Base-by-base conservation (phyloP, 2,888 invertebrate genomes). In the Andricus curvator region DNA sequence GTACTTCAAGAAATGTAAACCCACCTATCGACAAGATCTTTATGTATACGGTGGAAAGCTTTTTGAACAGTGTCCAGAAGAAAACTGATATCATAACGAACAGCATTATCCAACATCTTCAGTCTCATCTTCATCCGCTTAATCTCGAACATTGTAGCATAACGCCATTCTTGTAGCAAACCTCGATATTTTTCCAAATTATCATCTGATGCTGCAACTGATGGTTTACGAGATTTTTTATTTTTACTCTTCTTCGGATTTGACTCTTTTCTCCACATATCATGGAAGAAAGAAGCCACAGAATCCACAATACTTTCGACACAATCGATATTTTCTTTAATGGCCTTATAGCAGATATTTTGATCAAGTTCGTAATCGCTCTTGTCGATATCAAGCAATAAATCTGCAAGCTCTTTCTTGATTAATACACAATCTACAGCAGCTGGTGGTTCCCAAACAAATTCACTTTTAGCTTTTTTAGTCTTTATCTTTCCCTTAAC, bases 111-210 rank as follows among this genome's bases (percentile, higher is more conserved):
- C 86, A 84, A 91, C n/a, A 92, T 78, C 3, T 88, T 82, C 20
- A 94, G 87, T 70, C 95, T 93, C 68, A 94, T 87, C 68, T 90
- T 92, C 2, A 93, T 93, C 83, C 95, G 92, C 80, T 92, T 93
- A 87, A 93, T 93, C 92, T 96, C 96, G 37, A 94, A 95, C 79
- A 93, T 93, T 6, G 94, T 89, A 15, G 94, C 95, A 89, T 93
- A 93, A 25, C 92, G 91, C 95, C 95, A 95, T 90, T 95, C 95
- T 37, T 94, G 93, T 22, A 94, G 88, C 8, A 88, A 60, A 80
- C 86, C 83, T 0, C 22, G n/a, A 67, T 44, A 41, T n/a, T 80
- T 79, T 11, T 41, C 56, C 9, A 77, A 81, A 13, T 41, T 79
- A 0, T 68, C 77, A 17, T 22, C 51, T 56, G 37, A 76, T 33